phyloP scores from a whole-genome alignment of 2,888 invertebrate genomes.

The Amblyjoppa proteus region DNA sequence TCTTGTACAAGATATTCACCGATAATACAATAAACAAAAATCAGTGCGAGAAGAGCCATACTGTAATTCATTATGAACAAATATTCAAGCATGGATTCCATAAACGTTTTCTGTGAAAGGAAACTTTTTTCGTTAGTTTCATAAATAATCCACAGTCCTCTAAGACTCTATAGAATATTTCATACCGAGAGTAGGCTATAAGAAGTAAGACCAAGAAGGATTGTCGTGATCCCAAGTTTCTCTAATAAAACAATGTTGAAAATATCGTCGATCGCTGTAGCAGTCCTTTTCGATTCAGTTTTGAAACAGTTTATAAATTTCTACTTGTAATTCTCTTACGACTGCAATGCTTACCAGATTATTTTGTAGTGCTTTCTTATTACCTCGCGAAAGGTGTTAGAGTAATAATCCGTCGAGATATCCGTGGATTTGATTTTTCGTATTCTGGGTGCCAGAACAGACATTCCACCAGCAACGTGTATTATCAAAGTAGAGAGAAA shows the following conservation, averaged over 20 bases:
- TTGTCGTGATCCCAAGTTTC: constrained; percentile 61
- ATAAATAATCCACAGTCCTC: background rate
- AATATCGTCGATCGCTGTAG: constrained; percentile 57
- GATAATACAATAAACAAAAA: constrained; percentile 72
- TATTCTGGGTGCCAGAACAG: constrained; percentile 62
- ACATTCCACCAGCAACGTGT: constrained; percentile 61
- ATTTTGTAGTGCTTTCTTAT: constrained; percentile 54
- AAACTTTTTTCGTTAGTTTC: background rate
- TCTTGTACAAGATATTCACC: constrained; percentile 72
- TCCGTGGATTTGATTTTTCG: constrained; percentile 19
- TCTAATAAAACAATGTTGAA: constrained; percentile 58
- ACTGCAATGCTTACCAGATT: constrained; percentile 44
- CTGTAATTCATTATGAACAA: constrained; percentile 62
- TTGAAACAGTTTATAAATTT: background rate
- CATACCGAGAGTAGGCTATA: constrained; percentile 59
- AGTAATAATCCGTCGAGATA: background rate
- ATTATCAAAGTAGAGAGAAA: constrained; percentile 63
- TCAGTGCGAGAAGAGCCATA: constrained; percentile 61
- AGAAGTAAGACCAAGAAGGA: constrained; percentile 59
- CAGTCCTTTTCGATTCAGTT: constrained; percentile 41
- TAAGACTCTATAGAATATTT: background rate
- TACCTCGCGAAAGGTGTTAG: constrained; percentile 36
- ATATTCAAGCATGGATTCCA: constrained; percentile 57
- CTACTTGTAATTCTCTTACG: background rate
- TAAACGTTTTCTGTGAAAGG: constrained; percentile 46